Base-by-base conservation (phyloP, 2,113 vertebrate genomes). In the Callospermophilus lateralis region DNA sequence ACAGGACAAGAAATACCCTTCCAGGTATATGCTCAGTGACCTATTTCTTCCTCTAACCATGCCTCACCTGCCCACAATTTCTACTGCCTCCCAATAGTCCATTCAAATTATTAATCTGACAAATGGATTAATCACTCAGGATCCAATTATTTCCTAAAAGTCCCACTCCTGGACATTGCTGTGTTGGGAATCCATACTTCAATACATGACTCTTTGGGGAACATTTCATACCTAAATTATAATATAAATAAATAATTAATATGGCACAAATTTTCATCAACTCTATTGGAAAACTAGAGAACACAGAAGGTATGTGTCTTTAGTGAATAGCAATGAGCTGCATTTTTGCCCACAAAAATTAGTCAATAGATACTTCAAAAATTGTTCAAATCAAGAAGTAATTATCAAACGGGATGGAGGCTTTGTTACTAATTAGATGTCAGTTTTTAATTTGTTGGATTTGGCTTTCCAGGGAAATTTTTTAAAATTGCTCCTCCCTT, bases 391-490 rank as follows among this genome's bases (percentile, higher is more conserved):
- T 26, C 65, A 70, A 53, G 45, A 70, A 70, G 20, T 34, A 84
- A 24, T 26, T 28, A 51, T 22, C 77, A 6, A n/a, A 61, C 72
- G 67, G 77, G 34, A 34, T 72, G 45, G 22, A 93, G 80, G 85
- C 28, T 89, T 91, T 94, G 72, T 93, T 78, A 88, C 89, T 39
- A 32, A 96, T 73, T 80, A 53, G 65, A 74, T 81, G 86, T 93
- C 78, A 68, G 80, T 65, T 92, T 97, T 93, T 96, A 92, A 92
- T 90, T 96, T 55, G 72, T 22, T 88, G 83, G 97, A 97, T 96
- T 61, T 95, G 81, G 93, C 95, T 94, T 97, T 97, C 95, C 97
- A 76, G 96, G 94, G 95, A 96, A 98, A 89, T 97, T 94, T 58
- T 90, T 58, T 42, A 32, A 97, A 96, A 98, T 61, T 24, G 93